Conservation (phyloP, 1,140 invertebrate species). For the Akabosia matsudoensis region DNA sequence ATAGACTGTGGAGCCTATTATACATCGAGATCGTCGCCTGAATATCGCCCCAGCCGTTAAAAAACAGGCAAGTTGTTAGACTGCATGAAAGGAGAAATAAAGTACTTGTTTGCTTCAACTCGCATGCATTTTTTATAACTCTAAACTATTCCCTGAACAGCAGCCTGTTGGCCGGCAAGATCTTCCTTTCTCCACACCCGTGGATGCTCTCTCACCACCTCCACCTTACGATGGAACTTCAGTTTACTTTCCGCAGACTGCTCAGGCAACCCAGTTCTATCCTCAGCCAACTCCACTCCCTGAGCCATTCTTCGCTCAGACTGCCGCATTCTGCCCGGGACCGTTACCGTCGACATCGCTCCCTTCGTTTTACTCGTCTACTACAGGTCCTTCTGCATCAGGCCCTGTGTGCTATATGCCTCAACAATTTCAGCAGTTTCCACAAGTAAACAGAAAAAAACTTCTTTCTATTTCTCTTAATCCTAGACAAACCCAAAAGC, state of each 20-base stretch:
- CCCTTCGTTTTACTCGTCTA: conserved; percentile 12
- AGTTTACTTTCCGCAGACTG: conserved; percentile 32
- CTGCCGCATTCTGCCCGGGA: conserved; percentile 22
- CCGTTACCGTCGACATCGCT: conserved; percentile 3
- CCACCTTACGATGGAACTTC: conserved; percentile 29
- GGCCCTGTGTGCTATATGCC: conserved; percentile 33
- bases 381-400: conserved; percentile 6
- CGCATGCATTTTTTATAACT: neutral
- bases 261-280: conserved; percentile 30
- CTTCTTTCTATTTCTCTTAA: neutral
- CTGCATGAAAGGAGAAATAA: neutral
- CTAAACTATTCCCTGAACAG: conserved; percentile 1
- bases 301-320: conserved; percentile 8
- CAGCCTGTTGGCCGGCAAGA: conserved; percentile 25
- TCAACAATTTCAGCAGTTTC: conserved; percentile 31
- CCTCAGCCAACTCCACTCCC: conserved; percentile 15
- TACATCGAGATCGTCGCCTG: conserved; percentile 72
- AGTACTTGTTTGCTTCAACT: neutral
- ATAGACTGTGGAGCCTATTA: conserved; percentile 38
- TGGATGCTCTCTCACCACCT: conserved; percentile 28
- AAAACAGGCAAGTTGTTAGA: conserved; percentile 64
- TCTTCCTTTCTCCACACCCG: conserved; percentile 24
- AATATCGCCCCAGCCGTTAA: conserved; percentile 88
- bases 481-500: neutral
- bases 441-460: neutral